Evolutionary conservation across 2,113 vertebrate species (phyloP).

Genomic region (Haemorhous mexicanus): DNA sequence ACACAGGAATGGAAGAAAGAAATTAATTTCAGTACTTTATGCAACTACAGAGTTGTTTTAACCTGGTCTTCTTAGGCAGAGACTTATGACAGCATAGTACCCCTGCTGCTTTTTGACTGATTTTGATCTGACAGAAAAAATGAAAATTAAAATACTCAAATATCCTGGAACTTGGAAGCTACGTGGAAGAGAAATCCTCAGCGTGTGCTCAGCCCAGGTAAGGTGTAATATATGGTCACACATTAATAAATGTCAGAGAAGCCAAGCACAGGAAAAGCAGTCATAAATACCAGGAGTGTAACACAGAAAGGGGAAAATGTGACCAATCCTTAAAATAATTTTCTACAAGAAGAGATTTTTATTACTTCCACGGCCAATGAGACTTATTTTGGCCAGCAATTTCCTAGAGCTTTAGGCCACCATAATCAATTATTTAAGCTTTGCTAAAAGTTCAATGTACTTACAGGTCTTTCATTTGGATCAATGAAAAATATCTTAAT

Average conservation of each 20-base stretch:
- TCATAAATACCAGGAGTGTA: background rate
- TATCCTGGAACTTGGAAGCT: background rate
- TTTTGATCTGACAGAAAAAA: background rate
- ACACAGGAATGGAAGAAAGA: background rate
- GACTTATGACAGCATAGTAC: background rate
- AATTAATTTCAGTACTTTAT: background rate
- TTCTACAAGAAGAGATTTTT: background rate
- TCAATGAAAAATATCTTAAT: constrained; percentile 99
- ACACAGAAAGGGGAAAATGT: background rate
- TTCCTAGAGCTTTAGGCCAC: background rate
- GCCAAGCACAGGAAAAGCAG: background rate
- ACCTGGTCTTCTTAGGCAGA: background rate
- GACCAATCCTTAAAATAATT: background rate
- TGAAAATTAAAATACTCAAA: background rate
- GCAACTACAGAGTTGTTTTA: background rate
- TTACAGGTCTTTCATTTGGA: constrained; percentile 96
- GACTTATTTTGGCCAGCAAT: background rate
- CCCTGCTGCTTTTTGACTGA: background rate
- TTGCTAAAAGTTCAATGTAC: constrained; percentile 24
- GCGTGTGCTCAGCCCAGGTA: background rate
- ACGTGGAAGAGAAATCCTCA: background rate
- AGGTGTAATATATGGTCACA: accelerated
- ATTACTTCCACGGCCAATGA: background rate
- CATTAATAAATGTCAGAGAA: background rate
- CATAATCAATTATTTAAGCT: background rate